Evolutionary conservation across 1,140 invertebrate species (phyloP).

Genomic region (Drosophila carrolli): DNA sequence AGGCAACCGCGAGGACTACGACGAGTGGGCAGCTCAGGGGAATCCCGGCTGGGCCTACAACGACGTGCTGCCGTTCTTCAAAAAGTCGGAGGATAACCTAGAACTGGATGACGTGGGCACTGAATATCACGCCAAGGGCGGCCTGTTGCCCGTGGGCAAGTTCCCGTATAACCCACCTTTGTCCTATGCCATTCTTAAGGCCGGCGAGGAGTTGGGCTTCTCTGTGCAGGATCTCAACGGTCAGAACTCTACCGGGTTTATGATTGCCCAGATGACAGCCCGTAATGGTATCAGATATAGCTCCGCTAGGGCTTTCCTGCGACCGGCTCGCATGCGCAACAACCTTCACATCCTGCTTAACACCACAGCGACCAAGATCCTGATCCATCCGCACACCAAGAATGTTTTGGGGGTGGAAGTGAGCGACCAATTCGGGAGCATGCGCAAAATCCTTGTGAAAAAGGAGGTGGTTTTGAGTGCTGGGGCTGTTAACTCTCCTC

Average conservation of each 20-base stretch:
- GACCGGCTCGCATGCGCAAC: constrained; percentile 89
- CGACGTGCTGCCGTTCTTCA: constrained; percentile 94
- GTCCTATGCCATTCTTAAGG: constrained; percentile 93
- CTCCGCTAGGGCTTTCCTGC: constrained; percentile 91
- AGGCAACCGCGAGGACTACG: constrained; percentile 95
- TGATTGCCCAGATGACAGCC: constrained; percentile 94
- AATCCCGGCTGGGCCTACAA: constrained; percentile 96
- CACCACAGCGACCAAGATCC: constrained; percentile 89
- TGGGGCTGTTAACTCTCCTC: constrained; percentile 92
- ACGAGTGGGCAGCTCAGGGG: constrained; percentile 94
- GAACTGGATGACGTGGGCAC: constrained; percentile 90
- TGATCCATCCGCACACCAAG: constrained; percentile 88
- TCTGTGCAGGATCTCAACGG: constrained; percentile 94
- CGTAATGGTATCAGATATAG: constrained; percentile 94
- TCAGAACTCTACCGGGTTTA: constrained; percentile 90
- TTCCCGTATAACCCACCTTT: constrained; percentile 94
- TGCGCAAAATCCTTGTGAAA: constrained; percentile 88
- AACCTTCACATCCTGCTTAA: constrained; percentile 92
- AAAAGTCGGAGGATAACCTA: constrained; percentile 93
- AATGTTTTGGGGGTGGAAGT: constrained; percentile 86
- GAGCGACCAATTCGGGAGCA: constrained; percentile 86
- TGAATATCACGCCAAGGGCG: constrained; percentile 91
- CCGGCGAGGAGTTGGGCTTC: constrained; percentile 92
- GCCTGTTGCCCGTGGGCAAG: constrained; percentile 91
- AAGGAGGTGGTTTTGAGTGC: constrained; percentile 91